phyloP scores from a whole-genome alignment of 2,888 invertebrate species.

The Andricus quercusramuli region DNA sequence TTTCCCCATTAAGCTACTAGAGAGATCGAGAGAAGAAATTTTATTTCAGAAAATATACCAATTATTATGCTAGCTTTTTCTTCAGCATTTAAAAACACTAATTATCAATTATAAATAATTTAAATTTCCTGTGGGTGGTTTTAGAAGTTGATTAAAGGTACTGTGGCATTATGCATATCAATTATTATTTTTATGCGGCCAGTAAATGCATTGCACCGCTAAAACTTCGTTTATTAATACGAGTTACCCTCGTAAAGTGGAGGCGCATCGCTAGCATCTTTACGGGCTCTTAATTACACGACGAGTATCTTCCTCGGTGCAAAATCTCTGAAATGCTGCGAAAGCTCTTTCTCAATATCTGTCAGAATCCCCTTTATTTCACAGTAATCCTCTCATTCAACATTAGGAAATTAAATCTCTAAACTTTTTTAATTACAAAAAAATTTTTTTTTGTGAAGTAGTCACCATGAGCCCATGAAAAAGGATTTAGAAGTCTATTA shows the following conservation, averaged over 20 bases:
- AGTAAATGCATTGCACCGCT: constrained; percentile 56
- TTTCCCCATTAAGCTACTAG: no score
- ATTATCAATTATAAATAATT: constrained; percentile 69
- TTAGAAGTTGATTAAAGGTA: constrained; percentile 67
- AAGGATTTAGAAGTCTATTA: no score
- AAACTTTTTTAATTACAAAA: not conserved
- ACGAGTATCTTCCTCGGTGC: constrained; percentile 47
- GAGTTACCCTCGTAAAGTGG: constrained; percentile 68
- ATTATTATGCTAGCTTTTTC: not conserved
- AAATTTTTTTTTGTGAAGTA: no score
- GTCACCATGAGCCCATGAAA: no score
- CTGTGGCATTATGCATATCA: constrained; percentile 65
- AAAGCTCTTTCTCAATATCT: not conserved
- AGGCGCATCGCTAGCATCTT: constrained; percentile 50
- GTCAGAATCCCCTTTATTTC: not conserved
- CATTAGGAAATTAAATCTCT: not conserved
- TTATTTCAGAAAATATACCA: no score
- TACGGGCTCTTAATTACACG: constrained; percentile 64
- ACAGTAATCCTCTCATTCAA: not conserved
- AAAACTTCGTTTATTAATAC: constrained; percentile 73
- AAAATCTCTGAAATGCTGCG: constrained; percentile 4
- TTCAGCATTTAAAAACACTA: constrained; percentile 48
- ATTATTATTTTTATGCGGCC: constrained; percentile 66
- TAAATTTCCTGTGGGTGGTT: constrained; percentile 65
- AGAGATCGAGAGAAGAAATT: no score